Evolutionary conservation across 2,888 invertebrate species (phyloP).

Genomic region (Andrena camellia): DNA sequence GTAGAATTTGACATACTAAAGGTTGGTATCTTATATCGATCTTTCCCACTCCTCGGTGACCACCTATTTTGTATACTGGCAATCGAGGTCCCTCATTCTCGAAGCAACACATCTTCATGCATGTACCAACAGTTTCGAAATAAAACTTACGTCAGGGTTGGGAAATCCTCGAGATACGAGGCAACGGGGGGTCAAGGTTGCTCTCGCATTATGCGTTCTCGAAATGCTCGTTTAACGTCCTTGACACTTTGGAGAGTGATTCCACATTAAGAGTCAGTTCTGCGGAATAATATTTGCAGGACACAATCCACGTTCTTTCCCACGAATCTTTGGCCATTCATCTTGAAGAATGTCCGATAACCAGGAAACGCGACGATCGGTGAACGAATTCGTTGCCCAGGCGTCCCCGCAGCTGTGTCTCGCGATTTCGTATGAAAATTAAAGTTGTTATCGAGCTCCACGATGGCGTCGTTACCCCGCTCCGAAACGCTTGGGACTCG

Average conservation of each 20-base stretch:
- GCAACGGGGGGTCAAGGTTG: conserved; percentile 32
- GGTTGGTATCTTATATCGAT: conserved; percentile 15
- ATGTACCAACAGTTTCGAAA: conserved; percentile 31
- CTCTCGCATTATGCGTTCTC: not conserved
- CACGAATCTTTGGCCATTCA: not conserved
- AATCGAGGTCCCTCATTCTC: conserved; percentile 20
- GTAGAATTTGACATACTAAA: not conserved
- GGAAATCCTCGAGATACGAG: conserved; percentile 25
- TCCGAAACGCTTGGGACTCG: conserved; percentile 8
- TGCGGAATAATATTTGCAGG: too few relatives aligned
- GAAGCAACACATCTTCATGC: conserved; percentile 44
- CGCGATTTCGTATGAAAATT: conserved; percentile 21
- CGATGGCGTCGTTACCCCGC: conserved; percentile 26
- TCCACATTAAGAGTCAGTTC: too few relatives aligned
- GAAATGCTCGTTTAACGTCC: conserved; percentile 5
- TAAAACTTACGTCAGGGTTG: conserved; percentile 18
- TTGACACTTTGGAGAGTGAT: conserved; percentile 6
- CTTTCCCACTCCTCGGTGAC: not conserved
- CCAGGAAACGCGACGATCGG: not conserved
- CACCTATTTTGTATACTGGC: not conserved
- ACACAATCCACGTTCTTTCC: not conserved
- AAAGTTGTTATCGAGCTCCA: conserved; percentile 21
- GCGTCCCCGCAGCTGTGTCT: not conserved
- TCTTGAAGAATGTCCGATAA: not conserved
- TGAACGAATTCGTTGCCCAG: not conserved